A percentile compares a stretch with the other conserved stretches of the same genome.
These are phyloP conservation scores for Platichthys stellatus DNA, from an alignment of 2,113 vertebrate species.

Conservation along the genomic window DNA sequence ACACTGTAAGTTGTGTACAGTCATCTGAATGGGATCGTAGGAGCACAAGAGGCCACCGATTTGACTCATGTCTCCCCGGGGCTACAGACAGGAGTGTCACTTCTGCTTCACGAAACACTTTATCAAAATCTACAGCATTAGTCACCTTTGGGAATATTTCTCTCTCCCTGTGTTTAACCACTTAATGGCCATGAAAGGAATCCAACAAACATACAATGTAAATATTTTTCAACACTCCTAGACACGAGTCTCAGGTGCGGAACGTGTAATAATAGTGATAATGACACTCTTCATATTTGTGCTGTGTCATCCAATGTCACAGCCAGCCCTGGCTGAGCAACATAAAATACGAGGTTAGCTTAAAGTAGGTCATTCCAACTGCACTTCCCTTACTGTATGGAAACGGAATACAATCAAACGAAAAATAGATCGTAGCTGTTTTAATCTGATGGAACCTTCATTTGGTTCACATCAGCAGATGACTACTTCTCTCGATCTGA, in stretches of 20 bases:
- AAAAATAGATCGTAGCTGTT: neutral
- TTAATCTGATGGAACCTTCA: neutral
- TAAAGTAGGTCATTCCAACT: neutral
- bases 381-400: neutral
- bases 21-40: constrained; percentile 10
- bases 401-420: neutral
- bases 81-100: constrained; percentile 29
- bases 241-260: neutral
- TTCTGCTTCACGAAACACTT: constrained; percentile 36
- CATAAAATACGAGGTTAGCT: neutral
- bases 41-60: constrained; percentile 4
- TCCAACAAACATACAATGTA: neutral
- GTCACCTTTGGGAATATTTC: constrained; percentile 41
- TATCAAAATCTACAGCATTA: constrained; percentile 37
- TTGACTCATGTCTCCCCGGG: constrained; percentile 65
- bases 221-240: neutral
- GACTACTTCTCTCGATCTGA: neutral
- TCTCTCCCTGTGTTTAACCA: neutral
- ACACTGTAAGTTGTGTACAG: constrained; percentile 20
- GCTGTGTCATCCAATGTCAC: neutral
- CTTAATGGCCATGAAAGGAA: neutral
- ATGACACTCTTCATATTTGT: neutral
- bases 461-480: constrained; percentile 12
- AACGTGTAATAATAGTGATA: neutral
- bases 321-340: neutral